Base-by-base conservation (phyloP, 2,888 invertebrate genomes). In the Germaria angustata region DNA sequence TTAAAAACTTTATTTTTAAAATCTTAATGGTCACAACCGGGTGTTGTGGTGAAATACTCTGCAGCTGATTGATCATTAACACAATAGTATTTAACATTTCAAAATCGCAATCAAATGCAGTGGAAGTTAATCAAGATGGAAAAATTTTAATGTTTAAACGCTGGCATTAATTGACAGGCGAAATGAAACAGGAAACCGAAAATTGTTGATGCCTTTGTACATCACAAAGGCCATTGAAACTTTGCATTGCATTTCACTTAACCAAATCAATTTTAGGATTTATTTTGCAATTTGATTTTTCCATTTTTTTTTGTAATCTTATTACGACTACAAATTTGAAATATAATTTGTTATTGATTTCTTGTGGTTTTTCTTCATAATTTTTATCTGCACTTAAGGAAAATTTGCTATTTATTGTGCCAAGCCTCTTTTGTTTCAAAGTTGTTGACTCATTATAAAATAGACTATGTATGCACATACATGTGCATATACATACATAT, bases 81-180 rank as follows among this genome's bases (percentile, higher is more conserved):
- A 4, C 9, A 55, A 44, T 20, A 55, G 34, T 17, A 36, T 34
- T 32, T 28, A 34, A 11, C 36, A 22, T 49, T 24, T 20, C 15
- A 15, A 32, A 59, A 59, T 5, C 32, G 15, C 61, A 72, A 61
- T 51, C 28, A 51, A 72, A 51, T 32, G 51, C 49, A 49, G 28
- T n/a, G n/a, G n/a, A 49, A 57, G 15, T 57, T 32, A 57, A 22
- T 57, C 69, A 22, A 57, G 28, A 46, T 46, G 11, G 17, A 1
- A 39, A 53, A 32, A 57, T 57, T 57, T 7, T 34, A 34, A 34
- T 22, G 22, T 49, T 57, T 39, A 69, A 41, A 2, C 44, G 36
- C 22, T 32, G 53, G 44, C 63, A 53, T 44, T 73, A 34, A 73
- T 53, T 73, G 73, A 73, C 63, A 73, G 34, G 20, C 8, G 20